Conservation (phyloP, 2,888 invertebrate genomes). For the Pollenia labialis region DNA sequence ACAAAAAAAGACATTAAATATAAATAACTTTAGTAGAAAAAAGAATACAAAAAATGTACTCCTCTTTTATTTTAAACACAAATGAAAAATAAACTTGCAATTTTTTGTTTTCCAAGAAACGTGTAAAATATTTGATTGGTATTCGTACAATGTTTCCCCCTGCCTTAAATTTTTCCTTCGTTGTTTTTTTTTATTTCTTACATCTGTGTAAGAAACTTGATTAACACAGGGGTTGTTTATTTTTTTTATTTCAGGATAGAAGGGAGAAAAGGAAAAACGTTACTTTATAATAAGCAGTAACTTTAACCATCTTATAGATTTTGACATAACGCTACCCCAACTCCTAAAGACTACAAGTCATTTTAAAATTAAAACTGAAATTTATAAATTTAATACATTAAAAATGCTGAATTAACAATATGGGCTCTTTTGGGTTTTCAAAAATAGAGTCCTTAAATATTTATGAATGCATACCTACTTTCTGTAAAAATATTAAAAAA, state of each 20-base stretch:
- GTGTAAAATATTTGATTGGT: slow-evolving; percentile 60
- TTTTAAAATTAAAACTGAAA: slow-evolving; percentile 33
- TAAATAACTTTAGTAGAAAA: slow-evolving; percentile 59
- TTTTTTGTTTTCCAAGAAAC: slow-evolving; percentile 42
- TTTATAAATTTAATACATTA: slow-evolving; percentile 29
- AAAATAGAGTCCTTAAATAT: background rate
- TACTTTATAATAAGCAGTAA: slow-evolving; percentile 51
- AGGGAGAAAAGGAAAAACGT: slow-evolving; percentile 17
- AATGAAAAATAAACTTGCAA: slow-evolving; percentile 55
- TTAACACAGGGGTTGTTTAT: slow-evolving; percentile 51
- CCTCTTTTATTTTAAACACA: slow-evolving; percentile 49
- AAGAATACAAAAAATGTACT: slow-evolving; percentile 14
- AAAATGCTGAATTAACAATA: slow-evolving; percentile 1
- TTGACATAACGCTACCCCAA: background rate
- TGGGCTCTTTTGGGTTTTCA: background rate
- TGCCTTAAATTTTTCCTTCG: background rate
- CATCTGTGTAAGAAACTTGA: slow-evolving; percentile 35
- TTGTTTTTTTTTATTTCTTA: background rate
- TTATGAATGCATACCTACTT: background rate
- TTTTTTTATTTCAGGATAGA: background rate
- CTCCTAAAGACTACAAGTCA: background rate
- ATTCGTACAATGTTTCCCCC: slow-evolving; percentile 39
- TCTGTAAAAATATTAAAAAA: too few relatives aligned
- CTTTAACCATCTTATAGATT: slow-evolving; percentile 40
- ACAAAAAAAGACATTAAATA: slow-evolving; percentile 69